Conservation (phyloP, 2,888 invertebrate species). For the Charanyca ferruginea region DNA sequence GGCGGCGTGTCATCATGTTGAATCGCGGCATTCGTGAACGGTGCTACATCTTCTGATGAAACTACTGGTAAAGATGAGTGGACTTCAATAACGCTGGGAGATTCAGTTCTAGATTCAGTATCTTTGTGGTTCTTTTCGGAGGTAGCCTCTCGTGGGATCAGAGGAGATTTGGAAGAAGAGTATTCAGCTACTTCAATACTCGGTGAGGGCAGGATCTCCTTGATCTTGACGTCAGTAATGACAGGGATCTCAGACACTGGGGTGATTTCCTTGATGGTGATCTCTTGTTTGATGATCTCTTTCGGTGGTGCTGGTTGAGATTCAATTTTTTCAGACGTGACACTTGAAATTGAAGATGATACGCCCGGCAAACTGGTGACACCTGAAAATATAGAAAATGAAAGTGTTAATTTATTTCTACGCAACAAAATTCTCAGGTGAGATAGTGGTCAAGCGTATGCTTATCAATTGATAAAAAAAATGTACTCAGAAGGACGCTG, state of each 20-base stretch:
- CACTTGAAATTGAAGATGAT: conserved; percentile 70
- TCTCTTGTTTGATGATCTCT: conserved; percentile 80
- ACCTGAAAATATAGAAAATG: conserved; percentile 73
- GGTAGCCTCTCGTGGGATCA: conserved; percentile 85
- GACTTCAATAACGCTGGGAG: conserved; percentile 74
- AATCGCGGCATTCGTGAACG: conserved; percentile 65
- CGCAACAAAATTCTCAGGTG: too few species aligned
- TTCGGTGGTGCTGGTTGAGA: conserved; percentile 68
- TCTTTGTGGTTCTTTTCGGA: conserved; percentile 75
- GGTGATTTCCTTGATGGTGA: conserved; percentile 92
- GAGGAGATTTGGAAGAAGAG: conserved; percentile 85
- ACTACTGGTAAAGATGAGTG: conserved; percentile 67
- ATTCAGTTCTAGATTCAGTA: conserved; percentile 72
- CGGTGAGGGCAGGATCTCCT: conserved; percentile 84
- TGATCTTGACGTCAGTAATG: conserved; percentile 86
- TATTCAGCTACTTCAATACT: conserved; percentile 84
- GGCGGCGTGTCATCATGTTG: conserved; percentile 75
- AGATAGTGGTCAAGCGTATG: too few species aligned
- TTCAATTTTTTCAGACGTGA: conserved; percentile 67
- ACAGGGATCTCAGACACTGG: conserved; percentile 89
- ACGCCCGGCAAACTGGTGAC: conserved; percentile 81
- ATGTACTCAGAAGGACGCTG: too few species aligned
- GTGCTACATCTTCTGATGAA: conserved; percentile 68
- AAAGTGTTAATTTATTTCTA: not conserved
- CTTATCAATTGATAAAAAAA: too few species aligned